These are phyloP conservation scores for Pseudococcus viburni DNA, from an alignment of 2,888 invertebrate genomes.

Conservation along the genomic window DNA sequence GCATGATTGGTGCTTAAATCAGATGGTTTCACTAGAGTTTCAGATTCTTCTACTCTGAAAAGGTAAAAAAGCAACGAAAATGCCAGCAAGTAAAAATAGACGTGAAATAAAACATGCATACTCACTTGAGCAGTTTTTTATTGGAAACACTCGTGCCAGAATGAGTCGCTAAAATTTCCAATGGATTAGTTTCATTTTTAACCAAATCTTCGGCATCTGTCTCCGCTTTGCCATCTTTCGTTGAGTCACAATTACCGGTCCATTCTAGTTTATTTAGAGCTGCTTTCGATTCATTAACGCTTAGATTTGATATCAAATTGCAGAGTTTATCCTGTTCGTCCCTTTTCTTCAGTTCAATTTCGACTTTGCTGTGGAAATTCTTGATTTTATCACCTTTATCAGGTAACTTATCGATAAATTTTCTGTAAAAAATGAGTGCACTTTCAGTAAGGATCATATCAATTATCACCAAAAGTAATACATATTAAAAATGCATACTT, in stretches of 20 bases:
- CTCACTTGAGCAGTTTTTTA: conserved; percentile 68
- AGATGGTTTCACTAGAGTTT: conserved; percentile 73
- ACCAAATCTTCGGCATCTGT: conserved; percentile 71
- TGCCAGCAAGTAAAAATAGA: neutral
- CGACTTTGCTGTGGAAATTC: conserved; percentile 73
- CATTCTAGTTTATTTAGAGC: conserved; percentile 76
- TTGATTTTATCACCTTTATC: conserved; percentile 77
- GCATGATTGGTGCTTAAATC: conserved; percentile 72
- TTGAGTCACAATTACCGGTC: conserved; percentile 73
- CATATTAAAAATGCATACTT: conserved; percentile 5
- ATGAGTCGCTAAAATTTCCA: conserved; percentile 76
- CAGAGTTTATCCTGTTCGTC: conserved; percentile 75
- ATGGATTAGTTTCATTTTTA: conserved; percentile 76
- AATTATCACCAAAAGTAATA: neutral
- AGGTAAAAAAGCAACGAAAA: neutral
- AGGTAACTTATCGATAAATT: conserved; percentile 74
- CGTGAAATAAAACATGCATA: neutral
- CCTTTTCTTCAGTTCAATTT: conserved; percentile 73
- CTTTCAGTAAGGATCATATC: neutral
- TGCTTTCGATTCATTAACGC: conserved; percentile 72
- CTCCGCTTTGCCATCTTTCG: conserved; percentile 70
- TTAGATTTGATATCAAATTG: conserved; percentile 74
- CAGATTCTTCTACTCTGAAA: conserved; percentile 71
- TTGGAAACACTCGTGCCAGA: conserved; percentile 69
- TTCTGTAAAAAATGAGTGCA: conserved; percentile 70